Base-by-base conservation (phyloP, 2,888 invertebrate species). In the Acanthoscelides obtectus region DNA sequence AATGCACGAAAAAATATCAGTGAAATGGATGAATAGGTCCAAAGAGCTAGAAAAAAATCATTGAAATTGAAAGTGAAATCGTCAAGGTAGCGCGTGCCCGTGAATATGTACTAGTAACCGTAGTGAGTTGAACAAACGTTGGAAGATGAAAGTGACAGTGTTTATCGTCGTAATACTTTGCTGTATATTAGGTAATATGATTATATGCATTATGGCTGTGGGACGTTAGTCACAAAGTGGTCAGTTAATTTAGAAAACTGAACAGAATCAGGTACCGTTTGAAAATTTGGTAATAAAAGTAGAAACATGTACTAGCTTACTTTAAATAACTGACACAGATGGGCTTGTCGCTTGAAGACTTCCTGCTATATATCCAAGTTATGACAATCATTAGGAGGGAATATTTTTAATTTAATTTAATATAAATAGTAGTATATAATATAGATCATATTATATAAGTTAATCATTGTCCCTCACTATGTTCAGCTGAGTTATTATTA, bases 71-170 rank as follows among this genome's bases (percentile, higher is more conserved):
- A 74, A 74, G 74, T 74, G 74, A 74, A 73, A 74, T 74, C 69
- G 25, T 45, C 5, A 45, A 45, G 63, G 45, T 27, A 20, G 22
- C 25, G 22, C n/a, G 22, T 69, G 64, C 22, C 27, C 64, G 67
- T 63, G 19, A 64, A n/a, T 66, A 22, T 66, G 20, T 20, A 45
- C 68, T 22, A 64, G 67, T 69, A 6, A 22, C 22, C 27, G 22
- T 68, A 63, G 45, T 45, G 45, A 67, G 68, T 68, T 22, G 67
- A 70, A 69, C 45, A 67, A 63, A 67, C 70, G 25, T 67, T 63
- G 21, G 70, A 75, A 74, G 71, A 76, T 76, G 76, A 76, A 75
- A 75, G 76, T 76, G 74, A 71, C 69, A 67, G 76, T 75, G 76
- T 64, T 72, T 68, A 64, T 74, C 45, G 67, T 66, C 72, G 73